These are phyloP conservation scores for Salticus scenicus DNA, from an alignment of 2,888 invertebrate species.

Conservation along the genomic window DNA sequence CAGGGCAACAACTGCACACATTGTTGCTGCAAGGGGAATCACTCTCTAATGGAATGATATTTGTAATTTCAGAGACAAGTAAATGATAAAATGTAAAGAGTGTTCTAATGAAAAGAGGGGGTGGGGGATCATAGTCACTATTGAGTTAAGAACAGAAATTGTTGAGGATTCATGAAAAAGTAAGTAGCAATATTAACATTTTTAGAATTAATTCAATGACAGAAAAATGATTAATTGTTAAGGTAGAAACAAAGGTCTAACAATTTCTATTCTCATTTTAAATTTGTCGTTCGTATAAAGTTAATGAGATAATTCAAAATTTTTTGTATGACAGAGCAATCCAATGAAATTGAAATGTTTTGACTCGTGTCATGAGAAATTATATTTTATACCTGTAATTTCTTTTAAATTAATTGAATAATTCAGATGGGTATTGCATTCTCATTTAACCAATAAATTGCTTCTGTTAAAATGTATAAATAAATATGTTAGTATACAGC, in stretches of 20 bases:
- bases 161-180: neutral
- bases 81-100: constrained; percentile 8
- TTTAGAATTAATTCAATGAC: constrained; percentile 2
- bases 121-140: constrained; percentile 13
- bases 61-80: constrained; percentile 1
- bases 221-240: neutral
- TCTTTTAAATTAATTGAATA: too few relatives aligned
- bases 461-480: too few relatives aligned
- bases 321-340: too few relatives aligned
- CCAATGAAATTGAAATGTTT: too few relatives aligned
- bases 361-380: too few relatives aligned
- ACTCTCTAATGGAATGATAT: neutral
- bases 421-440: too few relatives aligned
- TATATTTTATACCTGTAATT: too few relatives aligned
- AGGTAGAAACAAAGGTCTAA: neutral
- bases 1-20: constrained; percentile 8
- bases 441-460: too few relatives aligned
- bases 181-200: neutral
- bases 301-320: neutral
- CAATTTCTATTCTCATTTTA: neutral
- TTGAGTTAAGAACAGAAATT: neutral
- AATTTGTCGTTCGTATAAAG: neutral
- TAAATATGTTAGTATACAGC: too few relatives aligned
- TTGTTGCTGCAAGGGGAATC: neutral
- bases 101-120: neutral